These are phyloP conservation scores for Diacarnus erythraeanus DNA, from an alignment of 37 sponge, comb jelly and placozoan genomes.

Conservation along the genomic window DNA sequence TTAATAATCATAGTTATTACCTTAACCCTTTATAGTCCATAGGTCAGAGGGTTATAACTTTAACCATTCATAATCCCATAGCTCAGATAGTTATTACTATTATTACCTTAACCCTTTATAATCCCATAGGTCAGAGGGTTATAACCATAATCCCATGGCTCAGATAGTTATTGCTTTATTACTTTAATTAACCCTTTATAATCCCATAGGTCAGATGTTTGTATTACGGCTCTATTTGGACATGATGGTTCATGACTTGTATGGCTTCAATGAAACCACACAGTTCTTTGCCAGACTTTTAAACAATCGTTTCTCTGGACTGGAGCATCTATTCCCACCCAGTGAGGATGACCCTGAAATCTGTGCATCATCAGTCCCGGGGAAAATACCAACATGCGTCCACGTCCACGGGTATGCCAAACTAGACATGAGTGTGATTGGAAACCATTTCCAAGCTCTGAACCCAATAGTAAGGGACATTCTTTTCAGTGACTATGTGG, in stretches of 20 bases:
- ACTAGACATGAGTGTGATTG: conserved; percentile 71
- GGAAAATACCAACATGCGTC: conserved; percentile 80
- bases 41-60: background rate
- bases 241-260: conserved; percentile 85
- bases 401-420: conserved; percentile 85
- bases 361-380: conserved; percentile 24
- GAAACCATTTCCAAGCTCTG: conserved; percentile 69
- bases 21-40: background rate
- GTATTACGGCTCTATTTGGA: conserved; percentile 86
- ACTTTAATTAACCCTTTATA: background rate
- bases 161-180: no score
- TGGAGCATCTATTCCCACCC: conserved; percentile 80
- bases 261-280: conserved; percentile 79
- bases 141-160: background rate
- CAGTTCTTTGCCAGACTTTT: conserved; percentile 76
- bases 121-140: background rate
- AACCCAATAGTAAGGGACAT: conserved; percentile 74
- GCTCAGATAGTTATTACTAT: no score
- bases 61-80: no score
- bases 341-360: conserved; percentile 42
- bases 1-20: background rate
- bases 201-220: conserved; percentile 85
- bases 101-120: background rate
- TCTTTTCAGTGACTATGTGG: conserved; percentile 84
- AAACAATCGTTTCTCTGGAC: conserved; percentile 59